These are phyloP conservation scores for Nomada fabriciana DNA, from an alignment of 2,888 invertebrate species.

Conservation along the genomic window DNA sequence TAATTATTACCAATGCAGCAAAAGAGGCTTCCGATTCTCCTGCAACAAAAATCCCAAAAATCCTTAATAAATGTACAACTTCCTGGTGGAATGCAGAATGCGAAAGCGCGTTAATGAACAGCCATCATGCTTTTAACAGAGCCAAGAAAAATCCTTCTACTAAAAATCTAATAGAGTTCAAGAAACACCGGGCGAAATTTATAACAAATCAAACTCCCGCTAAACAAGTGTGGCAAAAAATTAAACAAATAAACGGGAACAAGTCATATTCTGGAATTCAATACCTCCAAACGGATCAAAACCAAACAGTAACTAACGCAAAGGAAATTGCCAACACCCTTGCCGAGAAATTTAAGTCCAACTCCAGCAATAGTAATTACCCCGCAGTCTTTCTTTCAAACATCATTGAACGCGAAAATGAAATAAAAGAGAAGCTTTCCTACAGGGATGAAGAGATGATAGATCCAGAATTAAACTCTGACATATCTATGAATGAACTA, in stretches of 20 bases:
- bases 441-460: neutral
- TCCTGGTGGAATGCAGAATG: neutral
- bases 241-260: neutral
- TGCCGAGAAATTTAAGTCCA: neutral
- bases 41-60: neutral
- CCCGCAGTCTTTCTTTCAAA: neutral
- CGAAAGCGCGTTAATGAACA: neutral
- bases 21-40: neutral
- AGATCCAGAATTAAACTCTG: neutral
- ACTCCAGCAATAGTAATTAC: neutral
- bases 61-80: neutral
- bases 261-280: neutral
- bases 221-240: conserved; percentile 1
- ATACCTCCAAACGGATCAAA: neutral
- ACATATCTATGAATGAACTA: neutral
- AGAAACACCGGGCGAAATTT: neutral
- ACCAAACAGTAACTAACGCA: neutral
- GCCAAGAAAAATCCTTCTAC: neutral
- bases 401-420: neutral
- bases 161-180: conserved; percentile 1
- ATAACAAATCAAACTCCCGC: neutral
- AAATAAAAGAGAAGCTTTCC: neutral
- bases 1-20: neutral
- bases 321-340: conserved; percentile 4
- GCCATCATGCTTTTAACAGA: neutral